Base-by-base conservation (phyloP, 2,888 invertebrate species). In the Aleiodes testaceus region DNA sequence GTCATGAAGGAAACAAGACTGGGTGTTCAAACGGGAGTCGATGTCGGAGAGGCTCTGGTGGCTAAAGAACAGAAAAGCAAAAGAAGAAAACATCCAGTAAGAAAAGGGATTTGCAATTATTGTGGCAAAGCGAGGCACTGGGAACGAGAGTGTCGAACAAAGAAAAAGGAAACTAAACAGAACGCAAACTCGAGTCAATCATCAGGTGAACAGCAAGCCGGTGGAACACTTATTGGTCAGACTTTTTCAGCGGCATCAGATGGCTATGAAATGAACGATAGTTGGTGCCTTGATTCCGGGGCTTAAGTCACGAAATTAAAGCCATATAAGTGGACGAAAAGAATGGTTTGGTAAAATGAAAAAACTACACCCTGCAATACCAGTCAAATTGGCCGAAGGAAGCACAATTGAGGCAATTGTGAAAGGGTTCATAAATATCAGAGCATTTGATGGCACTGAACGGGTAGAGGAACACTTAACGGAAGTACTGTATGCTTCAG, bases 71-170 rank as follows among this genome's bases (percentile, higher is more conserved):
- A 52, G 7, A 14, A 5, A 4, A 18, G 36, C 30, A 52, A 18
- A 20, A 45, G 5, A 9, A 16, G 22, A 18, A 65, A 53, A 14
- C 47, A 45, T n/a, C 36, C 63, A 12, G 18, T 52, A 12, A 74
- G 69, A 50, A 66, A 72, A 26, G 73, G 71, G 0, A 52, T 45
- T 5, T 77, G 75, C 36, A 22, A 64, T 30, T 64, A 69, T 4
- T 77, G 78, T 36, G 53, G 68, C 12, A 68, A 74, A 30, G 55
- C 65, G 2, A 76, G 73, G 0, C 78, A 77, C 45, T 74, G 75
- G 67, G 68, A 64, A 45, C 63, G 64, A 20, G 71, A 74, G 3
- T 77, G 75, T 45, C 42, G 45, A 2, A 66, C 47, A 30, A 44
- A 52, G 6, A 66, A 69, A 12, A 69, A 66, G n/a, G 67, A 18